Conservation (phyloP, 2,113 vertebrate genomes). For the Micromys minutus region DNA sequence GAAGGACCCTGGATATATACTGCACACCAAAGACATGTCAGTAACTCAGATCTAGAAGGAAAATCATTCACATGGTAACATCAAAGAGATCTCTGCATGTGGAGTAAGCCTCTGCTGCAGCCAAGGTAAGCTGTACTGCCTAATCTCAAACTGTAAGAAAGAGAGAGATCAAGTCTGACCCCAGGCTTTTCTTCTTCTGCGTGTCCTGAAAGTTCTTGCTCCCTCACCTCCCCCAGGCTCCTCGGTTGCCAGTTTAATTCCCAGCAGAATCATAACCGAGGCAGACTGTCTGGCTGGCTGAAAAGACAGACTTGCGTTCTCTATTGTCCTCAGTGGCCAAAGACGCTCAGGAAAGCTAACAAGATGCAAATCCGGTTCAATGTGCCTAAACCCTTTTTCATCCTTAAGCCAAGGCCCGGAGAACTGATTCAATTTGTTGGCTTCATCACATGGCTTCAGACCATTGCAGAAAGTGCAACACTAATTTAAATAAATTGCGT, state of each 20-base stretch:
- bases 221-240: neutral
- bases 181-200: neutral
- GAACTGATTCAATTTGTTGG: neutral
- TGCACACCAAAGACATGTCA: neutral
- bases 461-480: neutral
- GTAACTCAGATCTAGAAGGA: neutral
- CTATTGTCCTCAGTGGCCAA: neutral
- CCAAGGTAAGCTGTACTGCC: neutral
- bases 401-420: conserved; percentile 32
- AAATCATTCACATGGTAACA: neutral
- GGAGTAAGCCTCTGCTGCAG: neutral
- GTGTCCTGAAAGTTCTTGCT: neutral
- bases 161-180: neutral
- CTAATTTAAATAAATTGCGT: conserved; percentile 71
- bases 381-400: conserved; percentile 46
- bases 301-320: neutral
- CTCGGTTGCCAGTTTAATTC: conserved; percentile 1
- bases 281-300: neutral
- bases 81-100: neutral
- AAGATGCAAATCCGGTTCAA: conserved; percentile 71
- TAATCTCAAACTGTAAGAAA: conserved; percentile 5
- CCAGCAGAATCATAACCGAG: neutral
- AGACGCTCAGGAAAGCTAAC: conserved; percentile 19
- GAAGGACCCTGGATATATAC: neutral
- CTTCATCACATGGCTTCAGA: conserved; percentile 16